Conservation (phyloP, 2,797 vertebrate genomes). For the Liasis olivaceus region DNA sequence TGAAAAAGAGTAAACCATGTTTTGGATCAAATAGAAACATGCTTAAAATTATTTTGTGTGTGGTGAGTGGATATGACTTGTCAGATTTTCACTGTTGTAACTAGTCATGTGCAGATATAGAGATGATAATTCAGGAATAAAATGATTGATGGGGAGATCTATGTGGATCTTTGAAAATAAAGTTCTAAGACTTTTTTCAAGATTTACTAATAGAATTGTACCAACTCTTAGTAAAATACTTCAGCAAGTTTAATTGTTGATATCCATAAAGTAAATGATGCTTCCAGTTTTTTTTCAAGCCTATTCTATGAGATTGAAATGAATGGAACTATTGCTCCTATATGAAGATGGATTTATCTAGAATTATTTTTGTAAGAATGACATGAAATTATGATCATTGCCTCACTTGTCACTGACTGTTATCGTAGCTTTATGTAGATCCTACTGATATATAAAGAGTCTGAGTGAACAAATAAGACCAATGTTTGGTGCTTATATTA, state of each 20-base stretch:
- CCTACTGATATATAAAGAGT: too few species aligned
- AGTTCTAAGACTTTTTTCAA: background rate
- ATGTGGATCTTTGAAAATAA: background rate
- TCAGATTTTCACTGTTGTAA: background rate
- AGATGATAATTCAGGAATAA: background rate
- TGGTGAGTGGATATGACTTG: background rate
- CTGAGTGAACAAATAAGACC: too few species aligned
- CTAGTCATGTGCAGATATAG: background rate
- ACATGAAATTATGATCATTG: too few species aligned
- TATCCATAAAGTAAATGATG: background rate
- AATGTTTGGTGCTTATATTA: too few species aligned
- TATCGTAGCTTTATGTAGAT: too few species aligned
- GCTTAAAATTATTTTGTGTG: background rate
- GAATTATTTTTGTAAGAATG: background rate
- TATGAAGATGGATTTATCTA: background rate
- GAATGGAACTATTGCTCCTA: background rate
- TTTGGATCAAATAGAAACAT: background rate
- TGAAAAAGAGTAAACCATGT: background rate
- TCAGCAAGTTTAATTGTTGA: background rate
- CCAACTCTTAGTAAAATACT: background rate
- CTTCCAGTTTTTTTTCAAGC: background rate
- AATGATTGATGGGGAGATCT: background rate
- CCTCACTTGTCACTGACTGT: too few species aligned
- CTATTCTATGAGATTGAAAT: background rate
- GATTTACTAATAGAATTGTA: background rate